Evolutionary conservation across 2,113 vertebrate species (phyloP).

Genomic region (Macquaria ambigua): DNA sequence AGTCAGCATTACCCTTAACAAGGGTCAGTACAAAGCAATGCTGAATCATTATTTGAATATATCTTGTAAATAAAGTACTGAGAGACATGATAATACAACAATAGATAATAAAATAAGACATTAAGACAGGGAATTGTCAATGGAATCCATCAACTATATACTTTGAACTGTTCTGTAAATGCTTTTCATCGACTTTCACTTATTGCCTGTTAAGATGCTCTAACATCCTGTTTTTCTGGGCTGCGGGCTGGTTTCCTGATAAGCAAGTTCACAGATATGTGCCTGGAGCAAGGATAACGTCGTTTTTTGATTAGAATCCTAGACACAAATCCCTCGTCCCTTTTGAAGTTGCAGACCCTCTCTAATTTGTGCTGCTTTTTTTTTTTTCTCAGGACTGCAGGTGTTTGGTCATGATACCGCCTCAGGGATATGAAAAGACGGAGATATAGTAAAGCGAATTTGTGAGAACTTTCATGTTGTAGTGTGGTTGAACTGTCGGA

Average conservation of each 20-base stretch:
- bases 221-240: constrained; percentile 7
- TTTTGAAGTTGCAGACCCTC: constrained; percentile 66
- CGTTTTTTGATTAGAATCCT: constrained; percentile 61
- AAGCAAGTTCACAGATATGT: constrained; percentile 51
- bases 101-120: not conserved
- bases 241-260: constrained; percentile 41
- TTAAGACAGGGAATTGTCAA: not conserved
- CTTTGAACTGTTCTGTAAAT: not conserved
- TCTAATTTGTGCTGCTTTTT: constrained; percentile 27
- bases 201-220: constrained; percentile 5
- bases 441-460: constrained; percentile 22
- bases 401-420: constrained; percentile 64
- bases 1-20: not conserved
- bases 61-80: not conserved
- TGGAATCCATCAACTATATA: not conserved
- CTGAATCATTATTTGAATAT: not conserved
- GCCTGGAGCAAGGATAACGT: constrained; percentile 65
- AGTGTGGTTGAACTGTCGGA: constrained; percentile 9
- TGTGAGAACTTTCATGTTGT: constrained; percentile 28
- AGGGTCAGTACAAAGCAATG: not conserved
- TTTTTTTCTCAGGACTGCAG: constrained; percentile 46
- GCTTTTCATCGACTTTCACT: constrained; percentile 19
- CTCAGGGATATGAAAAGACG: constrained; percentile 35
- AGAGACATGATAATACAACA: not conserved
- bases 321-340: constrained; percentile 64